A percentile compares a stretch with the other conserved stretches of the same genome.
phyloP scores from a whole-genome alignment of 2,797 vertebrate genomes.

The Linurgus olivaceus region DNA sequence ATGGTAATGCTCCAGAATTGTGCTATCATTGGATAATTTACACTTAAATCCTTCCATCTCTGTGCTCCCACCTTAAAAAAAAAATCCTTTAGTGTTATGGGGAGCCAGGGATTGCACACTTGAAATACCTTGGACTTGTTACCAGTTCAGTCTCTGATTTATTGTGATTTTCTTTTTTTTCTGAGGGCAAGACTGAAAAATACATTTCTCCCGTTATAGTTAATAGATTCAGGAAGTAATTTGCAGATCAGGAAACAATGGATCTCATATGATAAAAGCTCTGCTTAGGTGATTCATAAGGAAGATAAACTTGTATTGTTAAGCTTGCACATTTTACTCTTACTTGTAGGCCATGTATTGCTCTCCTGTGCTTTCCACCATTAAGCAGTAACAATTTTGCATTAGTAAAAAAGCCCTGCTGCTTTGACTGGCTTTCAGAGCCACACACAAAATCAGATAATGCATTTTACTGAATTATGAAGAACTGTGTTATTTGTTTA shows the following conservation, averaged over 20 bases:
- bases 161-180: background rate
- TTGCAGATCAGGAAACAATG: slow-evolving; percentile 64
- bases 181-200: slow-evolving; percentile 24
- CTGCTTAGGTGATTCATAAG: slow-evolving; percentile 44
- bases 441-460: background rate
- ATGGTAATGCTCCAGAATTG: slow-evolving; percentile 51
- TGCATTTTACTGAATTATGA: background rate
- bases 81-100: background rate
- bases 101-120: background rate
- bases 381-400: slow-evolving; percentile 26
- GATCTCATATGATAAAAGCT: slow-evolving; percentile 56
- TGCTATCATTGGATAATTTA: slow-evolving; percentile 44
- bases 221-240: slow-evolving; percentile 68
- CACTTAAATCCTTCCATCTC: background rate
- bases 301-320: slow-evolving; percentile 55
- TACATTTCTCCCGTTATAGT: slow-evolving; percentile 33
- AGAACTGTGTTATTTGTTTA: slow-evolving; percentile 22
- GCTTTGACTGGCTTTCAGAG: background rate
- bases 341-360: background rate
- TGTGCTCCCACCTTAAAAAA: background rate
- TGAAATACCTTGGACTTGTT: slow-evolving; percentile 14
- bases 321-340: slow-evolving; percentile 22
- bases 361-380: slow-evolving; percentile 28
- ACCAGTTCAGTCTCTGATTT: slow-evolving; percentile 1
- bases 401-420: slow-evolving; percentile 16